Conservation (phyloP, 1,140 invertebrate species). For the Dendroctonus valens region DNA sequence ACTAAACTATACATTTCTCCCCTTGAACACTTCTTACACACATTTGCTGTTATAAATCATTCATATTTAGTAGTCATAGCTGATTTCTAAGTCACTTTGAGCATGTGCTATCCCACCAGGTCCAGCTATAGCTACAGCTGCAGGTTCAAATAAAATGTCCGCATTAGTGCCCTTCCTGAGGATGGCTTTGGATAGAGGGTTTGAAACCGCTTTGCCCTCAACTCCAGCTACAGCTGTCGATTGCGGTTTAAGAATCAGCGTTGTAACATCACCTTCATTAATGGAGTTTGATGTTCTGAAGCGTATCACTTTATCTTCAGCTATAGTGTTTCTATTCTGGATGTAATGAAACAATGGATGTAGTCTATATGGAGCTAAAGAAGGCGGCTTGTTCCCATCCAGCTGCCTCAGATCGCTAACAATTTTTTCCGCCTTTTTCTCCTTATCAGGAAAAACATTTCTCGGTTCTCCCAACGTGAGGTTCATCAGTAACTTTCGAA, state of each 20-base stretch:
- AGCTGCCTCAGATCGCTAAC: not conserved
- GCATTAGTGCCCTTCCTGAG: slow-evolving; percentile 54
- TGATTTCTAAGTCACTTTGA: slow-evolving; percentile 58
- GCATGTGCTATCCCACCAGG: slow-evolving; percentile 69
- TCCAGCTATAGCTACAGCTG: slow-evolving; percentile 66
- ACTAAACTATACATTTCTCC: too few species aligned
- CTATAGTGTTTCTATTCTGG: slow-evolving; percentile 41
- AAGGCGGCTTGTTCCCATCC: slow-evolving; percentile 11
- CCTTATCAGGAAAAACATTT: slow-evolving; percentile 1
- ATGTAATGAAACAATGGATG: slow-evolving; percentile 43
- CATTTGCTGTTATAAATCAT: too few species aligned
- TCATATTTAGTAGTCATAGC: slow-evolving; percentile 37
- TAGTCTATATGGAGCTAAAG: slow-evolving; percentile 38
- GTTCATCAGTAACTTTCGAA: slow-evolving; percentile 3
- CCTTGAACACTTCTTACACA: too few species aligned
- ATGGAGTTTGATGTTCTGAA: slow-evolving; percentile 41
- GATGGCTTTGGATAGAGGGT: slow-evolving; percentile 61
- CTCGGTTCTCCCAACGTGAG: slow-evolving; percentile 5
- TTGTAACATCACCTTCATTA: slow-evolving; percentile 45
- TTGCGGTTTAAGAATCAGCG: slow-evolving; percentile 60
- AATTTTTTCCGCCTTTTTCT: slow-evolving; percentile 13
- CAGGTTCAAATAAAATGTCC: slow-evolving; percentile 62
- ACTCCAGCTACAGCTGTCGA: slow-evolving; percentile 62
- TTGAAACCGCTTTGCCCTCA: slow-evolving; percentile 64
- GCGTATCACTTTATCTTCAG: slow-evolving; percentile 35